Evolutionary conservation across 2,797 vertebrate species (phyloP).

Genomic region (Pseudochromis fuscus): DNA sequence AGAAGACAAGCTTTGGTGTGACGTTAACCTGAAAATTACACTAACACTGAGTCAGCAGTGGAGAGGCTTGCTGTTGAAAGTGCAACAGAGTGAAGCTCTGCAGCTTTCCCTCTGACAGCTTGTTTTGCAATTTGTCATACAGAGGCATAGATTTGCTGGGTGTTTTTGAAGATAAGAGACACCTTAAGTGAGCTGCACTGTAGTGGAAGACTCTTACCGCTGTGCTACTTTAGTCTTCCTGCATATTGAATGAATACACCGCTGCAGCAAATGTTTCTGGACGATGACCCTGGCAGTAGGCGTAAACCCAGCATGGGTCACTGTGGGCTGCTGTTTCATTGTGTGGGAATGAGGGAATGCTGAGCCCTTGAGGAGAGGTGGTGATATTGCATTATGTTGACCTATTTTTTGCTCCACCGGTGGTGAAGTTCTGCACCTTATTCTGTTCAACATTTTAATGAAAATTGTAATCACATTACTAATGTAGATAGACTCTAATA

Average conservation of each 20-base stretch:
- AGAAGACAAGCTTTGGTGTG: constrained; percentile 11
- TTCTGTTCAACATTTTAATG: too few relatives aligned
- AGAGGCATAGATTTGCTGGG: constrained; percentile 28
- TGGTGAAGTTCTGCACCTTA: not conserved
- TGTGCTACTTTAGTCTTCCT: constrained; percentile 33
- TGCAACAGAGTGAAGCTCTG: constrained; percentile 28
- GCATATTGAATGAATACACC: constrained; percentile 34
- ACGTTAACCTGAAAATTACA: constrained; percentile 25
- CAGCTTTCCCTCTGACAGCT: constrained; percentile 26
- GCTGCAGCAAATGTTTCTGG: constrained; percentile 36
- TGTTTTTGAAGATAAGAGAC: constrained; percentile 45
- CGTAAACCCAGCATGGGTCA: constrained; percentile 38
- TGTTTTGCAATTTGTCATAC: constrained; percentile 34
- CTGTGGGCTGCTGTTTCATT: constrained; percentile 43
- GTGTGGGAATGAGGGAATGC: constrained; percentile 49
- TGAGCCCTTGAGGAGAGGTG: constrained; percentile 70
- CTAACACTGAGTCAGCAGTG: constrained; percentile 22
- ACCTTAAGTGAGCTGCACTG: constrained; percentile 28
- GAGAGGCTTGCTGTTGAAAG: constrained; percentile 25
- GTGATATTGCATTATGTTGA: constrained; percentile 62
- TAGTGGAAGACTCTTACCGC: constrained; percentile 28
- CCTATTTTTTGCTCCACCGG: constrained; percentile 4
- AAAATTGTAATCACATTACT: constrained; percentile 6
- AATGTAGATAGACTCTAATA: not conserved
- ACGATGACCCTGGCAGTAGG: constrained; percentile 20